phyloP scores from a whole-genome alignment of 2,888 invertebrate species.

The Eristalinus aeneus region DNA sequence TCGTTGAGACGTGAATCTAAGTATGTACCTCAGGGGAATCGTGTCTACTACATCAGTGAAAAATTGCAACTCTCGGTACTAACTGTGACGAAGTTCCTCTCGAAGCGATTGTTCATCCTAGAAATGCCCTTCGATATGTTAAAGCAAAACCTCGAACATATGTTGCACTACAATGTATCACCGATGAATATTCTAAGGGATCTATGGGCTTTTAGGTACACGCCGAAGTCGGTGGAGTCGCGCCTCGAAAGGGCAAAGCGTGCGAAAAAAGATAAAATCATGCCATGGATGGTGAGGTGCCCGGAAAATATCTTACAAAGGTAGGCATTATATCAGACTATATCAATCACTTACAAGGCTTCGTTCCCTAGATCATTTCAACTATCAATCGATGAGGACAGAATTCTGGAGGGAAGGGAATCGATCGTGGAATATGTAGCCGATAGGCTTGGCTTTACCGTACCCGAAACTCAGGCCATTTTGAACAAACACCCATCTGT shows the following conservation, averaged over 20 bases:
- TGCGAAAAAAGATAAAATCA: conserved; percentile 82
- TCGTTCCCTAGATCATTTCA: conserved; percentile 78
- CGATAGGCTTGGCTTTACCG: conserved; percentile 81
- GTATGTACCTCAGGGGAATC: conserved; percentile 81
- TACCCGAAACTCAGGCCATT: conserved; percentile 81
- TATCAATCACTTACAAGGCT: background rate
- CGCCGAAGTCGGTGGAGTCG: conserved; percentile 81
- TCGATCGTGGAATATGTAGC: conserved; percentile 82
- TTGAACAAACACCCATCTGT: conserved; percentile 82
- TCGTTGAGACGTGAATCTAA: conserved; percentile 79
- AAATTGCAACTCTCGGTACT: conserved; percentile 81
- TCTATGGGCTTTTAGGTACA: conserved; percentile 85
- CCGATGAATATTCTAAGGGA: conserved; percentile 83
- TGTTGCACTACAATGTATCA: conserved; percentile 82
- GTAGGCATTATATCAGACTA: conserved; percentile 76
- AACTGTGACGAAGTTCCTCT: conserved; percentile 81
- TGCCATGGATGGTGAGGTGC: conserved; percentile 87
- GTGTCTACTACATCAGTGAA: conserved; percentile 83
- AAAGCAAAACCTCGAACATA: conserved; percentile 81
- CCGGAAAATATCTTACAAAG: conserved; percentile 82
- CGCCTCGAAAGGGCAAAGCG: conserved; percentile 82
- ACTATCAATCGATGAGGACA: conserved; percentile 77
- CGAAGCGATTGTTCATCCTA: conserved; percentile 82
- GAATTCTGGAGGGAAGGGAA: conserved; percentile 82
- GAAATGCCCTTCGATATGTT: conserved; percentile 83